Percentiles rank a stretch among this genome's conserved stretches.
phyloP scores from a whole-genome alignment of 2,888 invertebrate genomes.

The Isoperla grammatica region DNA sequence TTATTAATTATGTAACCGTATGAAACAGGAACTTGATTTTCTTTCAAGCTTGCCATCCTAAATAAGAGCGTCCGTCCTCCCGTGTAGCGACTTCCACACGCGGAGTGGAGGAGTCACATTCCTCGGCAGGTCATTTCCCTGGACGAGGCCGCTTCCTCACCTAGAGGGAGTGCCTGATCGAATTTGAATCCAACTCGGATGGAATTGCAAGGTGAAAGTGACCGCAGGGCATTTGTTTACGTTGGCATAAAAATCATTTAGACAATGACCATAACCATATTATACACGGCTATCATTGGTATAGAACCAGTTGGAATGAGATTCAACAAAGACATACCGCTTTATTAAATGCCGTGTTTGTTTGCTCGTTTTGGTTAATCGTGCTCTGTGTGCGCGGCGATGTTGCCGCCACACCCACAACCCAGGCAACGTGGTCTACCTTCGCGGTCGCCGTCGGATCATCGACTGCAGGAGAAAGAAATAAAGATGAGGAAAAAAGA shows the following conservation, averaged over 20 bases:
- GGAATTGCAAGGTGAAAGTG: not conserved
- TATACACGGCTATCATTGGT: not conserved
- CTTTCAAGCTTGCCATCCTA: constrained; percentile 7
- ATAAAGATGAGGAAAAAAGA: not conserved
- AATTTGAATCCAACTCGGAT: not conserved
- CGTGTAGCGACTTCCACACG: not conserved
- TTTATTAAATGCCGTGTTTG: not conserved
- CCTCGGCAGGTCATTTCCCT: too few relatives aligned
- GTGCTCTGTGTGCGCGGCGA: not conserved
- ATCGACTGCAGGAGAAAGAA: not conserved
- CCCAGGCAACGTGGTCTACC: not conserved
- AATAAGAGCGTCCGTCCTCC: not conserved
- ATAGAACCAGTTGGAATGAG: not conserved
- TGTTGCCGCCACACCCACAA: not conserved
- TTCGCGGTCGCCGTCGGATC: not conserved
- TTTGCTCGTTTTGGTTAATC: not conserved
- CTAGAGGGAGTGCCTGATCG: too few relatives aligned
- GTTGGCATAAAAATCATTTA: not conserved
- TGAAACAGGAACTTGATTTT: constrained; percentile 3
- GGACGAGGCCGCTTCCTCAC: too few relatives aligned
- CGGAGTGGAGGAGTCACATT: too few relatives aligned
- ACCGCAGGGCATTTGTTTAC: not conserved
- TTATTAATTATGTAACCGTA: constrained; percentile 6
- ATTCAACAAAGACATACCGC: not conserved
- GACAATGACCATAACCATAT: not conserved